phyloP scores from a whole-genome alignment of 2,797 vertebrate species.

The Hemibagrus guttatus region DNA sequence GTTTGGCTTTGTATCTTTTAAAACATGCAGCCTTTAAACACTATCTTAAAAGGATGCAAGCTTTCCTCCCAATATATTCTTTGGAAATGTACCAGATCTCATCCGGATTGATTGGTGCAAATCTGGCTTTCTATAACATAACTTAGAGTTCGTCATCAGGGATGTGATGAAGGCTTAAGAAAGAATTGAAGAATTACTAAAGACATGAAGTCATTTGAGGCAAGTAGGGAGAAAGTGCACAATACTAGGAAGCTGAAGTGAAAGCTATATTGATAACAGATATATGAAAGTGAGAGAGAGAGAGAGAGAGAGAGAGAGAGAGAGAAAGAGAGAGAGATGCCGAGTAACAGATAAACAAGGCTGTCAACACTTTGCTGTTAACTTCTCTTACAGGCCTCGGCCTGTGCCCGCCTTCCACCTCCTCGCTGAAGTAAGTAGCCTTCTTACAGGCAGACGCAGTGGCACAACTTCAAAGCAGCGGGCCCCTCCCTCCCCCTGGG shows the following conservation, averaged over 20 bases:
- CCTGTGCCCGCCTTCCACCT: constrained; percentile 19
- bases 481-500: constrained; percentile 36
- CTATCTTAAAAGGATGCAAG: not conserved
- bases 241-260: constrained; percentile 12
- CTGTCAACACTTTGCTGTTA: constrained; percentile 23
- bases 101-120: not conserved
- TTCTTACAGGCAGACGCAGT: constrained; percentile 31
- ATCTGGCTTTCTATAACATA: not conserved
- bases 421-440: constrained; percentile 35
- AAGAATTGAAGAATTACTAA: not conserved
- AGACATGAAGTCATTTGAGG: not conserved
- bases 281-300: not conserved
- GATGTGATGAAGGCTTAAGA: not conserved
- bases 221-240: not conserved
- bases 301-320: constrained; percentile 3
- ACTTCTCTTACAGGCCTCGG: constrained; percentile 27
- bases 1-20: not conserved
- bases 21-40: not conserved
- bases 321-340: not conserved
- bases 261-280: constrained; percentile 13
- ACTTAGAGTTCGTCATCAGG: too few relatives aligned
- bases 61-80: not conserved
- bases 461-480: constrained; percentile 41
- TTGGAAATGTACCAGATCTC: not conserved
- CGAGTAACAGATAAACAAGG: constrained; percentile 24